Evolutionary conservation across 2,113 vertebrate genomes (phyloP).

Genomic region (Microtus richardsoni): DNA sequence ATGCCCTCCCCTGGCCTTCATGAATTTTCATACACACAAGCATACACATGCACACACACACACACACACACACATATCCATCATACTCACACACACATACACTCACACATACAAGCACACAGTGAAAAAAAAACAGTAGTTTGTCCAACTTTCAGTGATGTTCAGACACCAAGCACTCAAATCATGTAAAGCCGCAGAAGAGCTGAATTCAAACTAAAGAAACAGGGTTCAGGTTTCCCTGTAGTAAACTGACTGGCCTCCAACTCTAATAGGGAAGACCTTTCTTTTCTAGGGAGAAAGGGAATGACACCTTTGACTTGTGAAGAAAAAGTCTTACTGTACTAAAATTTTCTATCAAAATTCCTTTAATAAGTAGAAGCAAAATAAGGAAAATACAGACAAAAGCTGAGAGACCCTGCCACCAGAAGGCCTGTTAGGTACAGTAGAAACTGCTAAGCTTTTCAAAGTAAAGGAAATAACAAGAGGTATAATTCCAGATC

Average conservation of each 20-base stretch:
- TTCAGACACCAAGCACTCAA: not conserved
- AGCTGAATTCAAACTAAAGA: not conserved
- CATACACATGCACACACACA: not conserved
- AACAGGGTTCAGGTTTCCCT: not conserved
- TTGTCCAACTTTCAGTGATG: not conserved
- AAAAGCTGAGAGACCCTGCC: not conserved
- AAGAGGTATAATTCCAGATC: not conserved
- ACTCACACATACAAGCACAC: not conserved
- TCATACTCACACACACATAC: not conserved
- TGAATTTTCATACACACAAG: not conserved
- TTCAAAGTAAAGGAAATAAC: not conserved
- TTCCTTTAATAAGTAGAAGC: constrained; percentile 12
- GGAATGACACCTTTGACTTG: not conserved
- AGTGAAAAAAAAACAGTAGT: not conserved
- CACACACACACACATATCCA: not conserved
- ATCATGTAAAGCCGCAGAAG: not conserved
- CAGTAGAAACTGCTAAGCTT: not conserved
- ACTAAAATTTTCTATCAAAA: not conserved
- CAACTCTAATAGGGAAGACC: not conserved
- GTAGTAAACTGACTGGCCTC: not conserved
- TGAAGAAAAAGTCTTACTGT: not conserved
- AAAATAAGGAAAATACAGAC: constrained; percentile 29
- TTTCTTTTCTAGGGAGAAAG: not conserved
- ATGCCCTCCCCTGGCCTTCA: not conserved
- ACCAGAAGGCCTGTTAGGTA: not conserved